These are phyloP conservation scores for Connochaetes taurinus DNA, from an alignment of 2,113 vertebrate genomes.

Conservation along the genomic window DNA sequence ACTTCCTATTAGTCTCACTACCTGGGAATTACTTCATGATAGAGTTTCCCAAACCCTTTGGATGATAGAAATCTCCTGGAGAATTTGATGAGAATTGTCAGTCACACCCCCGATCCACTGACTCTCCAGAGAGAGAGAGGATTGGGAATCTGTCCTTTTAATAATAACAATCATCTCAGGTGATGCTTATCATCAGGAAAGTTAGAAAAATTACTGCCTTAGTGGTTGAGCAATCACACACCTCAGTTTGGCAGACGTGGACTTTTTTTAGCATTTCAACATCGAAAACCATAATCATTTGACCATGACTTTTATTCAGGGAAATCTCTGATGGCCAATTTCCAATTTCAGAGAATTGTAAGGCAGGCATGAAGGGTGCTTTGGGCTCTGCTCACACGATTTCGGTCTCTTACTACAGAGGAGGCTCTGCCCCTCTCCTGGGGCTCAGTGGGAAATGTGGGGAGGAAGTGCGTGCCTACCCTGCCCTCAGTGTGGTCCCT, in stretches of 20 bases:
- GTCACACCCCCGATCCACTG: neutral
- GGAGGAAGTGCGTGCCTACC: neutral
- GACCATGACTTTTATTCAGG: neutral
- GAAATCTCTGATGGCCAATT: neutral
- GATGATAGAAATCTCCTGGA: neutral
- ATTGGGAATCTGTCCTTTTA: neutral
- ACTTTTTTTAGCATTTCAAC: neutral
- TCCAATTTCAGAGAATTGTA: neutral
- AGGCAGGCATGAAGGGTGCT: neutral
- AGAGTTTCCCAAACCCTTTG: neutral
- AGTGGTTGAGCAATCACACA: neutral
- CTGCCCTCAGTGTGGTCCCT: neutral
- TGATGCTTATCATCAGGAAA: conserved; percentile 8
- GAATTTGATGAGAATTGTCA: neutral
- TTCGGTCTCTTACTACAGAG: neutral
- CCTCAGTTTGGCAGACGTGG: neutral
- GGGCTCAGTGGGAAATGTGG: neutral
- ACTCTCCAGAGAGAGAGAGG: neutral
- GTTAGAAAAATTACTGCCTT: neutral
- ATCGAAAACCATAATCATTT: neutral
- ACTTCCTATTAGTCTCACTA: neutral
- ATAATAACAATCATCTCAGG: neutral
- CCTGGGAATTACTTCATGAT: neutral
- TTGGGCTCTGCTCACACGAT: rapidly evolving
- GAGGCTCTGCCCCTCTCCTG: neutral